Conservation (phyloP, 2,113 vertebrate genomes). For the Coryphaenoides rupestris region DNA sequence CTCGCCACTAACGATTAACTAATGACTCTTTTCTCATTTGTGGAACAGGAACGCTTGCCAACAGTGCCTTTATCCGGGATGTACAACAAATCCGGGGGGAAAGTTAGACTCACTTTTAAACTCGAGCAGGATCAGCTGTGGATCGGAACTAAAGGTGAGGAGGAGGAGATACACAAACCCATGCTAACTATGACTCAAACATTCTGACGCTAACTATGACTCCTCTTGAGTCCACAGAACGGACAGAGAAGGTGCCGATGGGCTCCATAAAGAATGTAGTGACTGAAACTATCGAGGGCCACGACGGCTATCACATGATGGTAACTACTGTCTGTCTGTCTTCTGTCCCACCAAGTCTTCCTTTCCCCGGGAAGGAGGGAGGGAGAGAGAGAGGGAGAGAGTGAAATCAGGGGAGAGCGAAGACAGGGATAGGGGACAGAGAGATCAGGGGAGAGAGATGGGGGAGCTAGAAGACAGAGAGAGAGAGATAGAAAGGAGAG, state of each 20-base stretch:
- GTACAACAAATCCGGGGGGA: slow-evolving; percentile 97
- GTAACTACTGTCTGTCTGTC: slow-evolving; percentile 58
- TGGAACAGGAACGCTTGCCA: slow-evolving; percentile 88
- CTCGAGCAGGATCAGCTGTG: slow-evolving; percentile 98
- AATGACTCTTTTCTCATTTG: slow-evolving; percentile 28
- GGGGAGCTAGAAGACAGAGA: too few species aligned
- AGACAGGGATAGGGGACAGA: too few species aligned
- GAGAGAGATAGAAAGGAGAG: too few species aligned
- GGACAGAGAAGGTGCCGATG: slow-evolving; percentile 98
- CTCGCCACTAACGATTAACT: slow-evolving; percentile 23
- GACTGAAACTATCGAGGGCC: slow-evolving; percentile 95
- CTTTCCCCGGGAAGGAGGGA: too few species aligned
- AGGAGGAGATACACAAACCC: too few species aligned
- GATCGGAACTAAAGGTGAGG: slow-evolving; percentile 97
- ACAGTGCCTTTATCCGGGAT: slow-evolving; percentile 96
- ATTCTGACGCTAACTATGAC: background rate
- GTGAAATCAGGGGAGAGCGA: too few species aligned
- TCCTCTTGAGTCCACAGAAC: slow-evolving; percentile 72
- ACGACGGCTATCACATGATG: slow-evolving; percentile 99
- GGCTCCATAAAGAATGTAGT: slow-evolving; percentile 99
- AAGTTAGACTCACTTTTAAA: slow-evolving; percentile 97
- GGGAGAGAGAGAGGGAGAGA: too few species aligned
- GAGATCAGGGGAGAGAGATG: too few species aligned
- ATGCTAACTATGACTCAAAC: too few species aligned
- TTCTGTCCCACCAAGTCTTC: too few species aligned